phyloP scores from a whole-genome alignment of 2,888 invertebrate species.

The Masnerella sp. region DNA sequence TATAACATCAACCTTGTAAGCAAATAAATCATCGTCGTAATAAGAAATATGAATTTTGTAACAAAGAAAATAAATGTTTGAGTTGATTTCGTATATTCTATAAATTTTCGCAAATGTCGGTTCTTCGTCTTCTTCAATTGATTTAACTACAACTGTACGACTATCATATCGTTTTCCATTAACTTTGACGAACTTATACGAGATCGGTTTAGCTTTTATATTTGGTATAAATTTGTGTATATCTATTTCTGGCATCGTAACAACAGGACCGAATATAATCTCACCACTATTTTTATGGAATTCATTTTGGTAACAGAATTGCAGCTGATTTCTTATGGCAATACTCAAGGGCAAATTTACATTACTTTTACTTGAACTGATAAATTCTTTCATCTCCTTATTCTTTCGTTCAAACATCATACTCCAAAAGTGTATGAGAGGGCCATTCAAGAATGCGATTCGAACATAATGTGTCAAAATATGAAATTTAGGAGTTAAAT shows the following conservation, averaged over 20 bases:
- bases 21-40: slow-evolving; percentile 18
- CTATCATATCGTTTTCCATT: slow-evolving; percentile 7
- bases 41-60: slow-evolving; percentile 3
- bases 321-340: slow-evolving; percentile 22
- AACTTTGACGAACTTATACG: slow-evolving; percentile 14
- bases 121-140: slow-evolving; percentile 3
- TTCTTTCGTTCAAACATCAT: slow-evolving; percentile 42
- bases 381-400: slow-evolving; percentile 22
- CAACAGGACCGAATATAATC: slow-evolving; percentile 10
- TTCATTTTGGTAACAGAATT: slow-evolving; percentile 16
- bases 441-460: slow-evolving; percentile 6
- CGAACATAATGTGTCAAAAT: slow-evolving; percentile 26
- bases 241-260: not conserved
- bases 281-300: slow-evolving; percentile 2
- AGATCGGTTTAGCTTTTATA: slow-evolving; percentile 5
- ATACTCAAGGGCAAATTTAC: slow-evolving; percentile 38
- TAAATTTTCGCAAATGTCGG: slow-evolving; percentile 9
- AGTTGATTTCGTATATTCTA: slow-evolving; percentile 8
- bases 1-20: slow-evolving; percentile 17
- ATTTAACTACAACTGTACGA: slow-evolving; percentile 10
- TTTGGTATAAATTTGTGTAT: slow-evolving; percentile 13
- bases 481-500: slow-evolving; percentile 47
- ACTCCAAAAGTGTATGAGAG: slow-evolving; percentile 7
- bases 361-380: slow-evolving; percentile 8
- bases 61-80: slow-evolving; percentile 11